Percentiles rank a stretch among this genome's conserved stretches.
These are phyloP conservation scores for Pseudolaguvia tuberculata DNA, from an alignment of 2,113 vertebrate genomes.

Conservation along the genomic window DNA sequence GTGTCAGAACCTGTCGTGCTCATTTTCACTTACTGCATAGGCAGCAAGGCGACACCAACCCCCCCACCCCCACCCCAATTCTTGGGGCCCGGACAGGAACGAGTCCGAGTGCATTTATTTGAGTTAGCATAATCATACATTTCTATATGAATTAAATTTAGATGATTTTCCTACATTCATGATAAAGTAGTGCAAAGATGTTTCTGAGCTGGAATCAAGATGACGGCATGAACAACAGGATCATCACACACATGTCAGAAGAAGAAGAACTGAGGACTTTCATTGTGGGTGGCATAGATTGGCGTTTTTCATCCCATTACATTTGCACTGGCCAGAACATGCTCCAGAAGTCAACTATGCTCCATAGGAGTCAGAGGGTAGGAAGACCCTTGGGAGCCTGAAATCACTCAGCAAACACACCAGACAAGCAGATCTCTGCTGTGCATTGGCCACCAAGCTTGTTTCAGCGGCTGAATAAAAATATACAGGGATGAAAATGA, in stretches of 20 bases:
- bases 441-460: not conserved
- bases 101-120: constrained; percentile 39
- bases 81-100: too few species aligned
- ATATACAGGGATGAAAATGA: constrained; percentile 24
- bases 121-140: constrained; percentile 20
- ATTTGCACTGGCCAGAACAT: constrained; percentile 41
- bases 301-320: constrained; percentile 21
- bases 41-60: constrained; percentile 14
- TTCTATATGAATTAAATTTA: too few species aligned
- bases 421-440: not conserved
- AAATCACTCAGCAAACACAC: constrained; percentile 2
- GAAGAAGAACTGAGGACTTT: constrained; percentile 43
- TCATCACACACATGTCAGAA: constrained; percentile 38
- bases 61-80: too few species aligned
- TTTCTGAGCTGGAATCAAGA: not conserved
- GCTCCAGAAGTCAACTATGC: constrained; percentile 40
- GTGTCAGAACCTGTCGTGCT: constrained; percentile 1
- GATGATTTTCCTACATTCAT: too few species aligned
- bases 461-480: constrained; percentile 18
- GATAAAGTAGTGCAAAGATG: not conserved
- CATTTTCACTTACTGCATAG: constrained; percentile 30
- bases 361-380: constrained; percentile 31
- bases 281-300: constrained; percentile 26
- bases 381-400: constrained; percentile 27
- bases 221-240: constrained; percentile 28